phyloP scores from a whole-genome alignment of 1,140 invertebrate species.

The Galleria mellonella region DNA sequence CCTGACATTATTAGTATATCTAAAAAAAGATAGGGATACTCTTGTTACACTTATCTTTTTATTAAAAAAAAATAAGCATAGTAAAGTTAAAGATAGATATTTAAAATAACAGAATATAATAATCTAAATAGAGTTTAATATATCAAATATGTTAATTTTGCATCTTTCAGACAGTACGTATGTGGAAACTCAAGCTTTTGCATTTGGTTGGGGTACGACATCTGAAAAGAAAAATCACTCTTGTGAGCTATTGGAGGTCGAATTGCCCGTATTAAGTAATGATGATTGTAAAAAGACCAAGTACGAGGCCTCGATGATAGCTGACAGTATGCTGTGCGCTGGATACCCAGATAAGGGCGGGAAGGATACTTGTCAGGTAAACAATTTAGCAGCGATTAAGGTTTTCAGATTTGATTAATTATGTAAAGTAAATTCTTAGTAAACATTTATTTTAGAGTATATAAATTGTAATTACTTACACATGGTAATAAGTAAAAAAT shows the following conservation, averaged over 20 bases:
- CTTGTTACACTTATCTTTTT: too few species aligned
- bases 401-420: too few species aligned
- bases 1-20: too few species aligned
- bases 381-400: too few species aligned
- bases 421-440: too few species aligned
- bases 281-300: slow-evolving; percentile 84
- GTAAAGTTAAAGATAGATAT: too few species aligned
- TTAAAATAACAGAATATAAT: too few species aligned
- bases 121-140: too few species aligned
- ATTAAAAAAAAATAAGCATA: too few species aligned
- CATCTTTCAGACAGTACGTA: slow-evolving; percentile 78
- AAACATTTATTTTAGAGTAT: neutral
- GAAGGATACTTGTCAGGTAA: slow-evolving; percentile 89
- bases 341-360: slow-evolving; percentile 82
- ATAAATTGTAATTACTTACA: neutral
- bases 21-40: too few species aligned
- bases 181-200: slow-evolving; percentile 80
- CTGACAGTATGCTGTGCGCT: slow-evolving; percentile 89
- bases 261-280: slow-evolving; percentile 87
- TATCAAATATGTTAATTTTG: neutral
- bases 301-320: slow-evolving; percentile 85
- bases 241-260: slow-evolving; percentile 85
- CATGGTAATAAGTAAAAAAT: too few species aligned
- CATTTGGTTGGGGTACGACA: slow-evolving; percentile 89
- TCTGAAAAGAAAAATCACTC: slow-evolving; percentile 86